Evolutionary conservation across 2,888 invertebrate genomes (phyloP).

Genomic region (Lepidonotus clava): DNA sequence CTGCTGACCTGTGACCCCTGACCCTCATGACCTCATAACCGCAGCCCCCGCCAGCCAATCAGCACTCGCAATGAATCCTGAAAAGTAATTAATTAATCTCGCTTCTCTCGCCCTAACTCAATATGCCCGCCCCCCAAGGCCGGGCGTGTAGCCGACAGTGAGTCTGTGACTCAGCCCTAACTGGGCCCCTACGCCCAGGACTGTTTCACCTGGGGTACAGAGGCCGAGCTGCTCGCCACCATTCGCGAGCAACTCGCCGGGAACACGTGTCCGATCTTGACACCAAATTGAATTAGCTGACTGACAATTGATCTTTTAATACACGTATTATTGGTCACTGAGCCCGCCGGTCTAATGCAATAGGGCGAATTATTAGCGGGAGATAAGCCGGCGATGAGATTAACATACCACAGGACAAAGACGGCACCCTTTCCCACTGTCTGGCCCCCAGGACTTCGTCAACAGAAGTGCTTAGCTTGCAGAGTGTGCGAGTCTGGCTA

Average conservation of each 20-base stretch:
- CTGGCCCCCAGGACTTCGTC: too few relatives aligned
- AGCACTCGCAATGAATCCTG: constrained; percentile 45
- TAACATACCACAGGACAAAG: constrained; percentile 24
- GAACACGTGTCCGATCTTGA: neutral
- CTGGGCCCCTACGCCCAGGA: neutral
- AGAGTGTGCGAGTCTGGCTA: too few relatives aligned
- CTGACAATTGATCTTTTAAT: constrained; percentile 42
- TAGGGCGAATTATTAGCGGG: constrained; percentile 17
- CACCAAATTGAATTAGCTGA: constrained; percentile 11
- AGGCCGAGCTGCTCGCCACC: neutral
- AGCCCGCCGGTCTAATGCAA: neutral
- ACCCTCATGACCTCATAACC: constrained; percentile 43
- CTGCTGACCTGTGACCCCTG: constrained; percentile 22
- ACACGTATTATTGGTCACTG: constrained; percentile 19
- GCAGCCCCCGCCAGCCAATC: constrained; percentile 41
- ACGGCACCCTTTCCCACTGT: too few relatives aligned
- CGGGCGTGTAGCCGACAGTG: neutral
- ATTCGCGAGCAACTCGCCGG: neutral
- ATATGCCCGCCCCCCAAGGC: neutral
- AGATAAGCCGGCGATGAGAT: constrained; percentile 18
- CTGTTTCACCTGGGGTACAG: neutral
- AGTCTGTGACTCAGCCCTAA: neutral
- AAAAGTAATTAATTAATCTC: constrained; percentile 52
- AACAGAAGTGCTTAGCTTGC: too few relatives aligned
- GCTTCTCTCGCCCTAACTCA: constrained; percentile 42